Evolutionary conservation across 2,888 invertebrate genomes (phyloP), one percentile per base, ranked within the genome.

Genomic region (Scrobipalpa costella): DNA sequence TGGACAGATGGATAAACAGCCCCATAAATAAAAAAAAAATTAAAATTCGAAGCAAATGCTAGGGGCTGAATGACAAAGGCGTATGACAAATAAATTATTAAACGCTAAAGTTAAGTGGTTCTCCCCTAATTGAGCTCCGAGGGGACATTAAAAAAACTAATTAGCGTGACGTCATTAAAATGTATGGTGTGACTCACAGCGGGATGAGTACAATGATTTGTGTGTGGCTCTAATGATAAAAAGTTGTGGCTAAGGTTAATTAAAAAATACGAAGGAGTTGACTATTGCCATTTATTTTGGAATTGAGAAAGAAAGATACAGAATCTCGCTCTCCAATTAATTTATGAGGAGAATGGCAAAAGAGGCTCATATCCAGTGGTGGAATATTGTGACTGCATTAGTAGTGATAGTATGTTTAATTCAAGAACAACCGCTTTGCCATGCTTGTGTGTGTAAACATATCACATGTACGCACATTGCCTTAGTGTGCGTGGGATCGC

Each of bases 141-240:
- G 79, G 81, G 73, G 73, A 74, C 78, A 77, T 84, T 80, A 79
- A 79, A 79, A 72, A 83, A 80, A 76, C 79, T 83, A 83, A 84
- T 83, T 83, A 82, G 73, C 70, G 73, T 73, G 72, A 76, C 74
- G 76, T 79, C 79, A 80, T 83, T 80, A 82, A 79, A 75, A 72
- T 78, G 75, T 75, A 73, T 76, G 72, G 73, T 67, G 61, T 52
- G 38, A 61, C 38, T 61, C 61, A 21, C 38, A 15, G 61, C 50
- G 61, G 52, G n/a, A 27, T 21, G 49, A 27, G 27, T 27, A 27
- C 11, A 40, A 47, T 21, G 36, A 36, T 17, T 11, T 36, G 38
- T 38, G 57, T 38, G 57, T 19, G 19, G 57, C 33, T 9, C 0
- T 9, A 33, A 11, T 60, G 13, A 60, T 49, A 33, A 33, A n/a